Base-by-base conservation (phyloP, 2,888 invertebrate species). In the Lasioglossum leucozonium region DNA sequence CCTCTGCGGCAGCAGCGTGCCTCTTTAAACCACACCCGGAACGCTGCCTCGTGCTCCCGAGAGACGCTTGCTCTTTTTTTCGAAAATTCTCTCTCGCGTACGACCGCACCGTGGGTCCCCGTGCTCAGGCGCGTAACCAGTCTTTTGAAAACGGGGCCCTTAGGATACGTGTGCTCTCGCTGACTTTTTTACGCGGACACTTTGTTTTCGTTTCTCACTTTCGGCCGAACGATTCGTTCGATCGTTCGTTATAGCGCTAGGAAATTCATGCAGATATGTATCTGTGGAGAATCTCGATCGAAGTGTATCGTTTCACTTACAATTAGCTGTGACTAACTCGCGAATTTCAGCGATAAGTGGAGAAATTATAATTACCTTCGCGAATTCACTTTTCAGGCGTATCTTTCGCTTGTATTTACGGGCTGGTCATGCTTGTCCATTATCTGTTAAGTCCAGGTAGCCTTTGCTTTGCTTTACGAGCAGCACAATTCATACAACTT, bases 21-120 rank as follows among this genome's bases (percentile, higher is more conserved):
- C 87, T 90, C 87, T 88, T 90, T 88, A 90, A 90, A 89, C 89
- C 87, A 86, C 87, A 88, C 85, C 87, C 87, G 88, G 88, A 90
- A 89, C 83, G 90, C 75, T 72, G 87, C 76, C 85, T 87, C 82
- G 82, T 86, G 81, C 78, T 81, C 85, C 13, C 77, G 77, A 84
- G 77, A 84, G 87, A 89, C 84, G 85, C 85, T 85, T 89, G 87
- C 82, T 89, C 90, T 85, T 87, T 89, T 89, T 84, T 89, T 82
- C 81, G 79, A 86, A 90, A 90, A 90, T 87, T 84, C 87, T 83
- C 44, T 16, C n/a, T 34, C 88, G 76, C 30, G 26, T 74, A 85
- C 79, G 72, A 67, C 77, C 77, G 72, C 84, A 81, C 86, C 65
- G 84, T 88, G 86, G 85, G 87, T 88, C 86, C 74, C 86, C 74